Evolutionary conservation across 1,140 invertebrate genomes (phyloP).

Genomic region (Bacillus rossius): DNA sequence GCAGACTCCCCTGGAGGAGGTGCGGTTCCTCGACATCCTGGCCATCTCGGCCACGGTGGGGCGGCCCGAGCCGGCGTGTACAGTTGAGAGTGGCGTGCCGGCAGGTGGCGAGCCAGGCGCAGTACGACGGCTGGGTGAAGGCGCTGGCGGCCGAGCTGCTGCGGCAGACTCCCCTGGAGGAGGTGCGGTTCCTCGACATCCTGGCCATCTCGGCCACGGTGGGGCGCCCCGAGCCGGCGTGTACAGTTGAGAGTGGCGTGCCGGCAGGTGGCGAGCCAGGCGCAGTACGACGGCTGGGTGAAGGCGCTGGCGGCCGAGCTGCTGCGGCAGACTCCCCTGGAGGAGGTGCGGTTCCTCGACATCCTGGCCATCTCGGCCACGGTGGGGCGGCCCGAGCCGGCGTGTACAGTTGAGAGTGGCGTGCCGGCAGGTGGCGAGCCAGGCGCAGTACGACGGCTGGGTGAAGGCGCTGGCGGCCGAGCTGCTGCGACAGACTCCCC

Average conservation of each 20-base stretch:
- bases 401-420: no score
- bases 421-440: conserved; percentile 47
- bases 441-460: conserved; percentile 54
- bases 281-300: conserved; percentile 56
- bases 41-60: conserved; percentile 40
- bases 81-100: no score
- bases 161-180: conserved; percentile 55
- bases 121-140: conserved; percentile 57
- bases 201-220: conserved; percentile 39
- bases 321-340: conserved; percentile 56
- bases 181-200: conserved; percentile 41
- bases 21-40: conserved; percentile 40
- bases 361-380: conserved; percentile 43
- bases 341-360: conserved; percentile 42
- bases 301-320: conserved; percentile 55
- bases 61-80: no score
- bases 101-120: conserved; percentile 49
- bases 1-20: conserved; percentile 54
- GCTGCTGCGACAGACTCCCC: conserved; percentile 54
- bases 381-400: no score
- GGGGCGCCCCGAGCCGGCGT: no score
- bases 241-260: no score
- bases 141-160: conserved; percentile 55
- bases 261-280: conserved; percentile 49
- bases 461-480: conserved; percentile 56